These are phyloP conservation scores for Volucella inanis DNA, from an alignment of 2,888 invertebrate species.

Conservation along the genomic window DNA sequence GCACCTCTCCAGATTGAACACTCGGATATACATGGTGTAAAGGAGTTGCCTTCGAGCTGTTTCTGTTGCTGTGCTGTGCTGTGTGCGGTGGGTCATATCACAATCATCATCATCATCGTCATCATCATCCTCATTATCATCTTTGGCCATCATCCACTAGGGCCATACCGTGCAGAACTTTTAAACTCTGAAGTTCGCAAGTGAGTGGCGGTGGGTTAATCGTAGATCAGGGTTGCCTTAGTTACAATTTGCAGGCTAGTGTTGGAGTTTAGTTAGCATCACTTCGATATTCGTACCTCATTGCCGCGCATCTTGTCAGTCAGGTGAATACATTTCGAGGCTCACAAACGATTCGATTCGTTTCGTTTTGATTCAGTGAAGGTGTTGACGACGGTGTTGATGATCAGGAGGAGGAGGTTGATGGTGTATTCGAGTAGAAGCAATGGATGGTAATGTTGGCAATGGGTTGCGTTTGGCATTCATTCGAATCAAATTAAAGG, in stretches of 20 bases:
- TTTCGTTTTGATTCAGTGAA: slow-evolving; percentile 35
- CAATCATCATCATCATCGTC: slow-evolving; percentile 53
- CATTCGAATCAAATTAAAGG: slow-evolving; percentile 74
- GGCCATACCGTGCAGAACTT: slow-evolving; percentile 1
- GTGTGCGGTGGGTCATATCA: slow-evolving; percentile 74
- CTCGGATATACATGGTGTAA: slow-evolving; percentile 62
- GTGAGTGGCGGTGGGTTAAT: slow-evolving; percentile 65
- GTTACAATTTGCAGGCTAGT: slow-evolving; percentile 64
- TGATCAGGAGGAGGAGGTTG: slow-evolving; percentile 21
- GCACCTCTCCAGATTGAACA: slow-evolving; percentile 50
- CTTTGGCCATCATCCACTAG: slow-evolving; percentile 8
- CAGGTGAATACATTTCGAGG: slow-evolving; percentile 43
- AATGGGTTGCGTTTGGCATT: slow-evolving; percentile 62
- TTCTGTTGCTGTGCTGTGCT: not conserved
- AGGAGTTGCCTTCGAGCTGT: slow-evolving; percentile 65
- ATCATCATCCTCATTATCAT: not conserved
- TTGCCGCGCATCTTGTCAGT: slow-evolving; percentile 35
- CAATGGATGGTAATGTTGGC: slow-evolving; percentile 23
- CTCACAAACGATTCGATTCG: slow-evolving; percentile 15
- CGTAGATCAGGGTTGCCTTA: slow-evolving; percentile 68
- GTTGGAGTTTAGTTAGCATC: slow-evolving; percentile 46
- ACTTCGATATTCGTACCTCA: slow-evolving; percentile 35
- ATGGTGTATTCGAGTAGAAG: no score
- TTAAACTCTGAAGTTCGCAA: slow-evolving; percentile 16
- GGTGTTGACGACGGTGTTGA: slow-evolving; percentile 47